These are phyloP conservation scores for Heliconius cydno DNA, from an alignment of 2,888 invertebrate species.

Conservation along the genomic window DNA sequence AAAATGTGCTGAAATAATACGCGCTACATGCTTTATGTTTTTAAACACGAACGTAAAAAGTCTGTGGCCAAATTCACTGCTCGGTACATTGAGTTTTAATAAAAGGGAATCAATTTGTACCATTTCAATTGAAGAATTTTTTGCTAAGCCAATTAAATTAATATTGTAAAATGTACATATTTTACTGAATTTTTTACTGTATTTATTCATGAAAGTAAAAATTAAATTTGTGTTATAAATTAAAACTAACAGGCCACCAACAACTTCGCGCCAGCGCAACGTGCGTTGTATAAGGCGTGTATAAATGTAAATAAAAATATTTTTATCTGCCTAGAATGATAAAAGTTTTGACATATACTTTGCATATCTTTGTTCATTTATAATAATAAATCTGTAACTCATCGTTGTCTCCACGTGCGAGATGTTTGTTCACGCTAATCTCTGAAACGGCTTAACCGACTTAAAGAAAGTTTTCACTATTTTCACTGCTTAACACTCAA, in stretches of 20 bases:
- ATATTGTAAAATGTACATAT: conserved; percentile 4
- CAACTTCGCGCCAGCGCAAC: background rate
- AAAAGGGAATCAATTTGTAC: conserved; percentile 4
- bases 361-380: too few species aligned
- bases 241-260: background rate
- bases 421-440: too few species aligned
- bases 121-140: background rate
- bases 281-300: too few species aligned
- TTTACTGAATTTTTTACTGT: background rate
- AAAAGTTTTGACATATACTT: too few species aligned
- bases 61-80: background rate
- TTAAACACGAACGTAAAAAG: conserved; percentile 7
- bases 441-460: too few species aligned
- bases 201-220: background rate
- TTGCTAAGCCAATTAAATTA: conserved; percentile 15
- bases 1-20: conserved; percentile 21
- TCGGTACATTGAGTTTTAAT: conserved; percentile 16
- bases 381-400: too few species aligned
- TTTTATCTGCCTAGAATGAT: too few species aligned
- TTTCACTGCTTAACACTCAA: too few species aligned
- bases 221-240: background rate
- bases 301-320: too few species aligned
- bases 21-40: conserved; percentile 1
- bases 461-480: too few species aligned
- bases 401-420: too few species aligned